These are phyloP conservation scores for Octodonta nipae DNA, from an alignment of 2,888 invertebrate genomes.

Conservation along the genomic window DNA sequence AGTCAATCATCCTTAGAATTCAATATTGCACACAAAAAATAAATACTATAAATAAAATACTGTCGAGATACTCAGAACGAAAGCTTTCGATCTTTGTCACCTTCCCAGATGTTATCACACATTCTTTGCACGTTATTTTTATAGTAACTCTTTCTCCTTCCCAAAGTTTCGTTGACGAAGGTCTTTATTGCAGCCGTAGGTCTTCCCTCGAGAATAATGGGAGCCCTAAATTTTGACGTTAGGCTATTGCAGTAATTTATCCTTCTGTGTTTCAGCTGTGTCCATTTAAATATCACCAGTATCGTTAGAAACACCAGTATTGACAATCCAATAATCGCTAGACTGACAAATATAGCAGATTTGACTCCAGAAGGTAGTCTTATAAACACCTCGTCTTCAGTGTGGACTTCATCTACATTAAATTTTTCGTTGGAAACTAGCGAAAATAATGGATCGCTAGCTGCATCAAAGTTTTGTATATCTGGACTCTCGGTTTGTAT, in stretches of 20 bases:
- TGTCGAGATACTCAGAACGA: constrained; percentile 14
- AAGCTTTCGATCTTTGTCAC: constrained; percentile 45
- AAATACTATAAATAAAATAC: constrained; percentile 13
- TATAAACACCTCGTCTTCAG: constrained; percentile 31
- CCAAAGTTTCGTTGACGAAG: constrained; percentile 32
- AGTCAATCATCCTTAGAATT: constrained; percentile 1
- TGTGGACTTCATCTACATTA: constrained; percentile 33
- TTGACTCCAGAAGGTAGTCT: constrained; percentile 48
- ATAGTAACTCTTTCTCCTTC: constrained; percentile 27
- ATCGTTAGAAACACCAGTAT: constrained; percentile 65
- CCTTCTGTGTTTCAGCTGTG: constrained; percentile 47
- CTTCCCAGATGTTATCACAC: constrained; percentile 60
- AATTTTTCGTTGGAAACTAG: constrained; percentile 36
- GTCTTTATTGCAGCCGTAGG: constrained; percentile 25
- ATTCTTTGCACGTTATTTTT: constrained; percentile 44
- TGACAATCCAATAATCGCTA: constrained; percentile 63
- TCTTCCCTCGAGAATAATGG: constrained; percentile 41
- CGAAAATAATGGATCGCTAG: too few species aligned
- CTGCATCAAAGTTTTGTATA: constrained; percentile 42
- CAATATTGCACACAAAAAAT: constrained; percentile 20
- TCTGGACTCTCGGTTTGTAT: constrained; percentile 29
- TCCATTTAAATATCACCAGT: constrained; percentile 59
- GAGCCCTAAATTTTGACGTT: constrained; percentile 50
- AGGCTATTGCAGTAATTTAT: constrained; percentile 49
- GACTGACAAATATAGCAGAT: constrained; percentile 68